phyloP scores from a whole-genome alignment of 2,888 invertebrate genomes.

The Acrocera orbiculus region DNA sequence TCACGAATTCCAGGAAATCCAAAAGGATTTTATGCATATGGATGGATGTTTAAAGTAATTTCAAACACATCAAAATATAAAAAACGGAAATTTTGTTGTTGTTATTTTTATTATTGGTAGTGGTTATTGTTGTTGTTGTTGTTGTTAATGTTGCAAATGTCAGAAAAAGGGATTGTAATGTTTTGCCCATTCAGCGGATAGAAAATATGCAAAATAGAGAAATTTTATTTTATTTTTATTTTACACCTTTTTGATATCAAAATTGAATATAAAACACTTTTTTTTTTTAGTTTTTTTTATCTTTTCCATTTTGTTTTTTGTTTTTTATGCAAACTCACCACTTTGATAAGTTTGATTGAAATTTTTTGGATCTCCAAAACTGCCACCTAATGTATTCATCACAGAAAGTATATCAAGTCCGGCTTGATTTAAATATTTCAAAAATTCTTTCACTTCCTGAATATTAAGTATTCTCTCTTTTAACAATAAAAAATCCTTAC shows the following conservation, averaged over 20 bases:
- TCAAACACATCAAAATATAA: too few relatives aligned
- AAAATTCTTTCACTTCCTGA: conserved; percentile 22
- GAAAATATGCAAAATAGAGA: conserved; percentile 6
- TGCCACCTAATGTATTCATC: conserved; percentile 17
- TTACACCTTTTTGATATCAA: conserved; percentile 3
- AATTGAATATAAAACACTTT: conserved; percentile 7
- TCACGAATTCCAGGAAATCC: too few relatives aligned
- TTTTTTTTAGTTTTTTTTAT: conserved; percentile 1
- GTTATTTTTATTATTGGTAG: too few relatives aligned
- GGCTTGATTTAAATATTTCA: conserved; percentile 22
- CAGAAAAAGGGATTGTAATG: not conserved
- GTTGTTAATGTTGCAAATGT: not conserved
- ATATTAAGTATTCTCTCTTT: conserved; percentile 19
- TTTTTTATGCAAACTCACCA: not conserved
- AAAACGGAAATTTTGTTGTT: too few relatives aligned
- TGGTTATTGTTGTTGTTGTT: too few relatives aligned
- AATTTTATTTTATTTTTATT: too few relatives aligned
- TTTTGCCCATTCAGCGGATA: not conserved
- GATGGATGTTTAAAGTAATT: too few relatives aligned
- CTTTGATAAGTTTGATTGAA: conserved; percentile 5
- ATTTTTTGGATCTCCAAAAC: conserved; percentile 14
- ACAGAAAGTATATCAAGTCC: conserved; percentile 24
- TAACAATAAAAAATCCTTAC: conserved; percentile 19
- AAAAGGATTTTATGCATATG: too few relatives aligned
- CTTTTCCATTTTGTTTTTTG: too few relatives aligned